Conservation (phyloP, 1,140 invertebrate genomes). For the Zaprionus tsacasi region DNA sequence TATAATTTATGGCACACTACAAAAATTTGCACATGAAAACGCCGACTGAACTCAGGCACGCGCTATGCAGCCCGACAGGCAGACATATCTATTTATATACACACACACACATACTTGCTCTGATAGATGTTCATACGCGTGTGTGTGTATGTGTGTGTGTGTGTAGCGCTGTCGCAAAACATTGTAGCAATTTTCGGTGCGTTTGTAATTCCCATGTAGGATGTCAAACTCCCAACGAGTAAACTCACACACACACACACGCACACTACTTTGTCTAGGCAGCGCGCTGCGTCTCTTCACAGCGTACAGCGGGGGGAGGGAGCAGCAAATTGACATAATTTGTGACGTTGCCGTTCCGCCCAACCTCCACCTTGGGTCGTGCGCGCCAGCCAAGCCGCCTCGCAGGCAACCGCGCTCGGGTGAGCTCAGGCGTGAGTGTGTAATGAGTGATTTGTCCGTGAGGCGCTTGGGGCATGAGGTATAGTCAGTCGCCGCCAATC, state of each 20-base stretch:
- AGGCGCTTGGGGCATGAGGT: conserved; percentile 53
- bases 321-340: conserved; percentile 81
- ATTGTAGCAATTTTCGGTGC: conserved; percentile 78
- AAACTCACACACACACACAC: conserved; percentile 6
- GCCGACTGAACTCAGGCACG: conserved; percentile 31
- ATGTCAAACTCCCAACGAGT: conserved; percentile 73
- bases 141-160: conserved; percentile 6
- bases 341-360: conserved; percentile 57
- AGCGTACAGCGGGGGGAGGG: conserved; percentile 33
- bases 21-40: conserved; percentile 82
- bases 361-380: background rate
- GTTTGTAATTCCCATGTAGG: conserved; percentile 83
- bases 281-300: conserved; percentile 25
- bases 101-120: conserved; percentile 26
- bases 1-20: conserved; percentile 82
- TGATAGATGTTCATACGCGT: conserved; percentile 14
- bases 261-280: conserved; percentile 24
- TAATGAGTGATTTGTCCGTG: conserved; percentile 81
- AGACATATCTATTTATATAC: conserved; percentile 24
- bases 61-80: conserved; percentile 10
- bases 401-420: conserved; percentile 22
- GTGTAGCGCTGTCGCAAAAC: conserved; percentile 63
- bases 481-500: conserved; percentile 20
- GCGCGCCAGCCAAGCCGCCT: background rate
- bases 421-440: conserved; percentile 73